A percentile compares a stretch with the other conserved stretches of the same genome.
These are phyloP conservation scores for Ormia ochracea DNA, from an alignment of 2,888 invertebrate species.

Conservation along the genomic window DNA sequence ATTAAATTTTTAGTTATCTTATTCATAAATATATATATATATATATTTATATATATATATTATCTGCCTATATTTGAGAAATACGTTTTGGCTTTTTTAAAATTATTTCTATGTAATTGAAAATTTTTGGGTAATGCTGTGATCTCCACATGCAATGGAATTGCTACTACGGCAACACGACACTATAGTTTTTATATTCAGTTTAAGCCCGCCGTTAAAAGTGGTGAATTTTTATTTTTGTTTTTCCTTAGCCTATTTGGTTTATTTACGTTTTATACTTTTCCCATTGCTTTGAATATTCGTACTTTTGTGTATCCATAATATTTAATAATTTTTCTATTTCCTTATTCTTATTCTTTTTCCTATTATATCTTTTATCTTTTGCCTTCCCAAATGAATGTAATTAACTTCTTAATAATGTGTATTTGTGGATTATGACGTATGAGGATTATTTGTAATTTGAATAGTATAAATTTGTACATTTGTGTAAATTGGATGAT, in stretches of 20 bases:
- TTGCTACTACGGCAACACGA: too few relatives aligned
- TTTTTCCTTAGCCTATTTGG: conserved; percentile 40
- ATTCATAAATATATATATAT: too few relatives aligned
- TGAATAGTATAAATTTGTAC: conserved; percentile 25
- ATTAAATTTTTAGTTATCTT: too few relatives aligned
- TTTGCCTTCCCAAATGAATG: too few relatives aligned
- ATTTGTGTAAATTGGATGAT: background rate
- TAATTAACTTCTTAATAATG: conserved; percentile 19
- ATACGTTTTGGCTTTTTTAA: too few relatives aligned
- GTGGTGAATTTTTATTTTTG: conserved; percentile 56
- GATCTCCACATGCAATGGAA: too few relatives aligned
- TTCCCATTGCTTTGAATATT: conserved; percentile 42
- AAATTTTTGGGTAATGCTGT: too few relatives aligned
- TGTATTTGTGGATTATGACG: background rate
- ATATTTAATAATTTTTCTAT: conserved; percentile 42
- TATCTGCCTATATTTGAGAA: too few relatives aligned
- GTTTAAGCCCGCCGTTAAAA: conserved; percentile 32
- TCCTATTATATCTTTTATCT: too few relatives aligned
- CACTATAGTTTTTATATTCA: background rate
- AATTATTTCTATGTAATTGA: too few relatives aligned
- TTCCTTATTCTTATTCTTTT: conserved; percentile 14
- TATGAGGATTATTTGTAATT: background rate
- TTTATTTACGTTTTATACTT: conserved; percentile 42
- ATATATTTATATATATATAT: too few relatives aligned
- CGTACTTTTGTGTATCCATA: conserved; percentile 60